Percentiles rank a stretch among this genome's conserved stretches.
phyloP scores from a whole-genome alignment of 2,797 vertebrate genomes.

The Gorsachius magnificus region DNA sequence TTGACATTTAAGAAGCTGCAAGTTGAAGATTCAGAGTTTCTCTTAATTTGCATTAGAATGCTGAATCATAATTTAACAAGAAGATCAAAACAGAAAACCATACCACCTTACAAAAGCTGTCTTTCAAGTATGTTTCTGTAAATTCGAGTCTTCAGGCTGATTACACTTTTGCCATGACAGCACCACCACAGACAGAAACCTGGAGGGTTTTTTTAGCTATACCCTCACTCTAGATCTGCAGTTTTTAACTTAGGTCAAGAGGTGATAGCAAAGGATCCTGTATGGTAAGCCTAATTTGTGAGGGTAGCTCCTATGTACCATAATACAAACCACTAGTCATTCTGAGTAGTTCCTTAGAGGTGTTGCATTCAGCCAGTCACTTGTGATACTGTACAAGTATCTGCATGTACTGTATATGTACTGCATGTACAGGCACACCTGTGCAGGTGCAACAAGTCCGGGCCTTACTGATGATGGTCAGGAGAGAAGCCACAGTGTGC shows the following conservation, averaged over 20 bases:
- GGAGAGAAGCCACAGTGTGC: not conserved
- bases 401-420: too few species aligned
- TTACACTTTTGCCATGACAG: not conserved
- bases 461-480: not conserved
- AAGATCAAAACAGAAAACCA: conserved; percentile 35
- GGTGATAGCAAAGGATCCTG: not conserved
- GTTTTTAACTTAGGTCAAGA: not conserved
- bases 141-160: not conserved
- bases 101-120: not conserved
- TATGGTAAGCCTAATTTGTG: not conserved
- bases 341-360: not conserved
- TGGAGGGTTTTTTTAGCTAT: not conserved
- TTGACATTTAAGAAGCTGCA: not conserved
- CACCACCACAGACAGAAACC: not conserved
- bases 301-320: accelerated
- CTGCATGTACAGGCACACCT: not conserved
- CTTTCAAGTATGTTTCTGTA: not conserved
- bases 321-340: not conserved
- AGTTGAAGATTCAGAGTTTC: not conserved
- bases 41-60: not conserved
- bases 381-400: not conserved
- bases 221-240: not conserved
- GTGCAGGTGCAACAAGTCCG: not conserved
- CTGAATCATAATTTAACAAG: not conserved
- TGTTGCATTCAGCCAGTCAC: not conserved